Evolutionary conservation across 1,140 invertebrate genomes (phyloP), one percentile per base, ranked within the genome.

Genomic region (Pseudomyrmex flavicornis): DNA sequence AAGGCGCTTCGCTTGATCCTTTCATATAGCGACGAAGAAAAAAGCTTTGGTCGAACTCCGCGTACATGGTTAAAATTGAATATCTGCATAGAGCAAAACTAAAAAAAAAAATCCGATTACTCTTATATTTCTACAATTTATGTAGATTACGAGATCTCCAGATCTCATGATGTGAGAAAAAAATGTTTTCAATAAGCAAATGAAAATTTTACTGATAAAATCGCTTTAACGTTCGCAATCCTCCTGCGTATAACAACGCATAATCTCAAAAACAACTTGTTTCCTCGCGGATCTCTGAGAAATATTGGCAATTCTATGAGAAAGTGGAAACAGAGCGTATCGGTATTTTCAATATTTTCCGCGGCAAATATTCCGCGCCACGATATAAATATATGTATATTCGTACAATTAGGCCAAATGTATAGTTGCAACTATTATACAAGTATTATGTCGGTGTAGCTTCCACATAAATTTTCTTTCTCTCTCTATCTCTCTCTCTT

Each of bases 1-100:
- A 44, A 48, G 20, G 70, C 54, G 65, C 44, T 69, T 58, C 20
- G 13, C 17, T 68, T 22, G 50, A 77, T 77, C 52, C 13, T 56
- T 15, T 12, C 12, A 4, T 2, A 56, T 10, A 4, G 15, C 4
- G 17, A 0, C 7, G 8, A 8, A 15, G 17, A 26, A 69, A 46
- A 69, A 22, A 7, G 12, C 35, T 10, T 46, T 20, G 20, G n/a
- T 79, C 52, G 54, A 48, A 4, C 35, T 35, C 7, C 4, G 35
- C 46, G 22, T 12, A 2, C 12, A 20, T 66, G 17, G 1, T 17
- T 3, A 22, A 63, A 44, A 58, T 66, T 35, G 20, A 12, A 26
- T 70, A 46, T 70, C 50, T 35, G 0, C 35, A 7, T 7, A 35
- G 35, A 35, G 35, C 4, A 35, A 35, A 10, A 35, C 0, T 26